Conservation (phyloP, 2,888 invertebrate species). For the Athrips mouffetella region DNA sequence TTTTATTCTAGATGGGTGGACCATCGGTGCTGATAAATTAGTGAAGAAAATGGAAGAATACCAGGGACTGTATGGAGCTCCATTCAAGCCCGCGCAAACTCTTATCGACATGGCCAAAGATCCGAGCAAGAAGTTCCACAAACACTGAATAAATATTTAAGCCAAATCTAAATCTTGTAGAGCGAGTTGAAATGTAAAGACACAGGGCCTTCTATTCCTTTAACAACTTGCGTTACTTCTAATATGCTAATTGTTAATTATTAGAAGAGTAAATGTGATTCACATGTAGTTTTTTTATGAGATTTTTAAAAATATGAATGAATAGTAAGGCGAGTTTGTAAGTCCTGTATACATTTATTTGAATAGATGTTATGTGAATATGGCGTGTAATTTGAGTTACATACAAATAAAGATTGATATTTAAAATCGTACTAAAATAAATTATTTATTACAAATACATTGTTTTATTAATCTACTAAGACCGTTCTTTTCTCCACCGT, state of each 20-base stretch:
- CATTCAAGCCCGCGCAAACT: constrained; percentile 95
- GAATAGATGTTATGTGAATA: constrained; percentile 1
- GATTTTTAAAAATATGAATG: constrained; percentile 1
- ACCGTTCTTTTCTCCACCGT: not conserved
- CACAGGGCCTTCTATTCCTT: not conserved
- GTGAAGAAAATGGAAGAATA: constrained; percentile 95
- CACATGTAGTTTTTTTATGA: constrained; percentile 7
- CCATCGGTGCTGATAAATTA: constrained; percentile 91
- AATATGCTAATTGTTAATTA: not conserved
- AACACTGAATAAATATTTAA: constrained; percentile 37
- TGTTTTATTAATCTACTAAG: not conserved
- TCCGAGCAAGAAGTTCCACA: constrained; percentile 92
- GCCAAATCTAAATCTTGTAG: not conserved
- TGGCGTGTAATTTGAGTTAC: not conserved
- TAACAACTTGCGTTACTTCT: not conserved
- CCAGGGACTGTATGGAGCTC: constrained; percentile 88
- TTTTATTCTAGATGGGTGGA: constrained; percentile 92
- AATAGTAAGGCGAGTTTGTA: not conserved
- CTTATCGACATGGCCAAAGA: constrained; percentile 96
- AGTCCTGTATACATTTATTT: constrained; percentile 1
- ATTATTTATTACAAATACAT: not conserved
- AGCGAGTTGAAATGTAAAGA: not conserved
- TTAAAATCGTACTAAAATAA: constrained; percentile 5
- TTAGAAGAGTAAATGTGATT: not conserved
- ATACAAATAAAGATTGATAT: not conserved